Conservation (phyloP, 2,113 vertebrate species). For the Micronisus gabar region DNA sequence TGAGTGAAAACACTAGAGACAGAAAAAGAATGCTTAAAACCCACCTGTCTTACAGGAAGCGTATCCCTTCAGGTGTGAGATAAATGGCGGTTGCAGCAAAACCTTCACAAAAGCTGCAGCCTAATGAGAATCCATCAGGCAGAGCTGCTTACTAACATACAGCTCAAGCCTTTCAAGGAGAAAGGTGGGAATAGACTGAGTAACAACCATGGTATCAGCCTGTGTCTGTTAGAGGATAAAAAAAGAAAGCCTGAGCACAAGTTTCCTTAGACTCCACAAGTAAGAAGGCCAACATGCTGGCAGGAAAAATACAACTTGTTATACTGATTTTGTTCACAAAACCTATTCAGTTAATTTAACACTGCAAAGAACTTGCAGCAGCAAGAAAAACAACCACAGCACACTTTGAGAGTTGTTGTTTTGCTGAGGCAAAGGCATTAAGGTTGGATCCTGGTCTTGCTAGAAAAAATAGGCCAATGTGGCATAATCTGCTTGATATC, state of each 20-base stretch:
- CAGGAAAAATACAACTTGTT: constrained; percentile 12
- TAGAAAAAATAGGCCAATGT: neutral
- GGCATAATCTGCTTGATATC: neutral
- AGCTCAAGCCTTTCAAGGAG: neutral
- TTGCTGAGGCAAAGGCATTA: neutral
- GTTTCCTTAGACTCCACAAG: neutral
- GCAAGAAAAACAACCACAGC: neutral
- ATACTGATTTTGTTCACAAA: neutral
- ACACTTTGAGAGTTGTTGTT: neutral
- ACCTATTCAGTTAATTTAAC: neutral
- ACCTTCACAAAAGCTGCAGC: constrained; percentile 42
- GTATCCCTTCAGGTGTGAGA: constrained; percentile 1
- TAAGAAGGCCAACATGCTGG: neutral
- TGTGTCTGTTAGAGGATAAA: neutral
- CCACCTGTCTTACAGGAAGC: neutral
- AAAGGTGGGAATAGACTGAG: neutral
- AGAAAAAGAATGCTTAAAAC: constrained; percentile 25
- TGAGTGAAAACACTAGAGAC: neutral
- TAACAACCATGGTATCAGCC: neutral
- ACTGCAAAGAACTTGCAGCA: neutral
- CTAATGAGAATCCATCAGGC: constrained; percentile 53
- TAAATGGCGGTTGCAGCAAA: constrained; percentile 36
- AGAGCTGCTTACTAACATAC: constrained; percentile 29
- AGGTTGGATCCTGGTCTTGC: neutral
- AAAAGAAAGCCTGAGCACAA: neutral